These are phyloP conservation scores for Mustela nigripes DNA, from an alignment of 2,113 vertebrate genomes.

Conservation along the genomic window DNA sequence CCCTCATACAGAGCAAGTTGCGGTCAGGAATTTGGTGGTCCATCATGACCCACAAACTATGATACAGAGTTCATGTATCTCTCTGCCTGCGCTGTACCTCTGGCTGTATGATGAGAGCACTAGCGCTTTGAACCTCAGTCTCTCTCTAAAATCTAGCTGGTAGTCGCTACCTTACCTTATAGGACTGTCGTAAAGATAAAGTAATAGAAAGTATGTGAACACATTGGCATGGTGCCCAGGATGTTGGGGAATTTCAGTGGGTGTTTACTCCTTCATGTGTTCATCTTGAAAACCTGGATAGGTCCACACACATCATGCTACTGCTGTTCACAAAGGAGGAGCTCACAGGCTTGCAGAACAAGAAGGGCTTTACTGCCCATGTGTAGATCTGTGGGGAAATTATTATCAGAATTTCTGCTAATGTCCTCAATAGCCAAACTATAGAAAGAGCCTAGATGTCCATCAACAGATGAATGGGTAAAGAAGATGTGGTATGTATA, in stretches of 20 bases:
- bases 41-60: background rate
- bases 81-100: background rate
- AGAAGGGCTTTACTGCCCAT: background rate
- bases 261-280: background rate
- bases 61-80: background rate
- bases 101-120: background rate
- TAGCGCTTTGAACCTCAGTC: background rate
- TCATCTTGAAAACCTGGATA: background rate
- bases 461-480: too few species aligned
- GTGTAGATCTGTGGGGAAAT: background rate
- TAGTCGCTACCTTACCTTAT: background rate
- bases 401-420: background rate
- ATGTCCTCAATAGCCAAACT: too few species aligned
- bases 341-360: background rate
- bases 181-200: background rate
- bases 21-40: background rate
- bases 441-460: too few species aligned
- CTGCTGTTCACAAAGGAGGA: background rate
- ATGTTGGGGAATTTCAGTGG: background rate
- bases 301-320: background rate
- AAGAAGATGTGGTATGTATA: too few species aligned
- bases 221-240: background rate
- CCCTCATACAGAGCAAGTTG: background rate
- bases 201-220: background rate
- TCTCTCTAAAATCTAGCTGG: background rate